Conservation (phyloP, 2,113 vertebrate species). For the Cololabis saira region DNA sequence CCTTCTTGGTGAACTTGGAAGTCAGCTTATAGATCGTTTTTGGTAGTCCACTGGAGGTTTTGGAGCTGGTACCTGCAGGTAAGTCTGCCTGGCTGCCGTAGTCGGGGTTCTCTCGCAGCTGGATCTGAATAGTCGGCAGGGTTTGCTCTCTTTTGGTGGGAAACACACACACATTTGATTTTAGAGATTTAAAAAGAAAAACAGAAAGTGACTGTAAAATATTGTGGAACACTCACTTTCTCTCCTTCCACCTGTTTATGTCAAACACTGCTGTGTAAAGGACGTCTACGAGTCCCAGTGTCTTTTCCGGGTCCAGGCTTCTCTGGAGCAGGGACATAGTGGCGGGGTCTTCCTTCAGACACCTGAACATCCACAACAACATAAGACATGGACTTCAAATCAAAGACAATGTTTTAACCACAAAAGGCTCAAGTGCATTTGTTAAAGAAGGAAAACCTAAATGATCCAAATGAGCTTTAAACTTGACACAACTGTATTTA, state of each 20-base stretch:
- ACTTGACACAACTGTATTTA: too few species aligned
- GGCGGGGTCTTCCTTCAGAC: conserved; percentile 98
- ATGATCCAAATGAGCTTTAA: too few species aligned
- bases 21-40: conserved; percentile 98
- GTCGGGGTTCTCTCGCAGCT: conserved; percentile 90
- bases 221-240: conserved; percentile 82
- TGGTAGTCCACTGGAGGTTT: conserved; percentile 92
- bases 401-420: too few species aligned
- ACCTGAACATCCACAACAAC: conserved; percentile 80
- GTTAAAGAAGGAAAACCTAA: too few species aligned
- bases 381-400: conserved; percentile 8
- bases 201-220: background rate
- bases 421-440: conserved; percentile 23
- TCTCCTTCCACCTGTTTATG: conserved; percentile 92
- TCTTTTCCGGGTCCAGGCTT: conserved; percentile 97
- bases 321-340: conserved; percentile 98
- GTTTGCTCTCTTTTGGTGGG: conserved; percentile 88
- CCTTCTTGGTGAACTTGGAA: conserved; percentile 96
- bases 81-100: conserved; percentile 87
- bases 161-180: background rate
- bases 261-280: conserved; percentile 96
- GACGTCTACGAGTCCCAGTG: conserved; percentile 94
- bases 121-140: conserved; percentile 96
- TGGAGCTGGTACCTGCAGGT: conserved; percentile 87
- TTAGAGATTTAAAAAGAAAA: background rate